phyloP scores from a whole-genome alignment of 2,797 vertebrate genomes.

The Phrynocephalus vlangalii region DNA sequence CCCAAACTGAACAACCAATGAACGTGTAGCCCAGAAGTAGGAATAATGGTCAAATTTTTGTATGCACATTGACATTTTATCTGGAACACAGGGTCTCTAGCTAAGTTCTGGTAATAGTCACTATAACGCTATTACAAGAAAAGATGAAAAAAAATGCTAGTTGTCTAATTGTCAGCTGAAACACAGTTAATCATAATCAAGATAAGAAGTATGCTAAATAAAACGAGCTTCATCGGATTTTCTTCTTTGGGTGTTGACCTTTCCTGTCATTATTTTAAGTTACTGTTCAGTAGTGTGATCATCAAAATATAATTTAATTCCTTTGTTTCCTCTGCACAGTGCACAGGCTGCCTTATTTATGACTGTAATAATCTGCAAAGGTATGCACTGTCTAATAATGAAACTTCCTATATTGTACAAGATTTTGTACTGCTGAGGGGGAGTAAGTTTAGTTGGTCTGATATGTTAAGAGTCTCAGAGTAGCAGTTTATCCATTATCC shows the following conservation, averaged over 20 bases:
- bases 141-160: background rate
- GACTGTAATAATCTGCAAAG: conserved; percentile 11
- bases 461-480: background rate
- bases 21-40: background rate
- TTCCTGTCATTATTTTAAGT: conserved; percentile 24
- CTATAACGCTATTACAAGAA: background rate
- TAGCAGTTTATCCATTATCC: no score
- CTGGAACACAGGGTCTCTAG: background rate
- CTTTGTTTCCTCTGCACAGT: conserved; percentile 14
- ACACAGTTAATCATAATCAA: conserved; percentile 5
- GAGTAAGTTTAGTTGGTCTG: background rate
- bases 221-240: conserved; percentile 4
- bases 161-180: background rate
- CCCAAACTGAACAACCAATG: background rate
- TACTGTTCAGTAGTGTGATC: conserved; percentile 13
- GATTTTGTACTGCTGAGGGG: background rate
- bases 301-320: conserved; percentile 32
- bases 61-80: background rate
- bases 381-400: background rate
- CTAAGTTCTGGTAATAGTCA: background rate
- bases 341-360: conserved; percentile 15
- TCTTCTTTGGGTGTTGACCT: background rate
- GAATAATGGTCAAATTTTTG: background rate
- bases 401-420: background rate
- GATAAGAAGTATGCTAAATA: background rate